Base-by-base conservation (phyloP, 2,113 vertebrate species). In the Hemibagrus wyckioides region DNA sequence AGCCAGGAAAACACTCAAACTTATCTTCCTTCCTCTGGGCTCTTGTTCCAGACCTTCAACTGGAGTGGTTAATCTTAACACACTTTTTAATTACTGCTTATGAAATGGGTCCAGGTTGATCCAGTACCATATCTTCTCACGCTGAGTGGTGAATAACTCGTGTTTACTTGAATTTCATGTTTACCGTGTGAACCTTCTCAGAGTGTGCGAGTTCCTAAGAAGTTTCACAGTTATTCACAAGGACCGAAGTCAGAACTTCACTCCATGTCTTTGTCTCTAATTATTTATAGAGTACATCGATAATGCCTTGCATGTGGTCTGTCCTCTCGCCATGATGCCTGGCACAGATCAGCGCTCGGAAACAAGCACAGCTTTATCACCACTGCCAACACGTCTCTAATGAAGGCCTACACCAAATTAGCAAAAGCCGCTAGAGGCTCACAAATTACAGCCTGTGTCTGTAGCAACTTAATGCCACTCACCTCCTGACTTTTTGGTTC, bases 1-100 rank as follows among this genome's bases (percentile, higher is more conserved):
- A 6, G 91, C 87, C 92, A 93, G 91, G 88, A 93, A 93, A 93
- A 93, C 92, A 93, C 92, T 94, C 92, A 90, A 85, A 92, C 91
- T 85, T 91, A 80, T 92, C 87, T 76, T 83, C 73, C 86, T 92
- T 88, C 79, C 82, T 89, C 71, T 79, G 52, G 80, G 65, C 61
- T 81, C 44, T 88, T 77, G 48, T 65, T 57, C 36, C 76, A 85
- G 88, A 89, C 56, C 76, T 87, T 75, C 41, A 54, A 77, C 87
- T 67, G 75, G 86, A 52, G 50, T 83, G 61, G 77, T 39, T 52
- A 52, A 79, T 85, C 73, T 80, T 81, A 88, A 82, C 79, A 65
- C 73, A 36, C 41, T 14, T 86, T 80, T 85, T 86, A 83, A 73
- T 65, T 54, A 75, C 86, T 85, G 71, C 59, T 80, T 69, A 80